Conservation (phyloP, 2,888 invertebrate species). For the Sclerodermus sp. region DNA sequence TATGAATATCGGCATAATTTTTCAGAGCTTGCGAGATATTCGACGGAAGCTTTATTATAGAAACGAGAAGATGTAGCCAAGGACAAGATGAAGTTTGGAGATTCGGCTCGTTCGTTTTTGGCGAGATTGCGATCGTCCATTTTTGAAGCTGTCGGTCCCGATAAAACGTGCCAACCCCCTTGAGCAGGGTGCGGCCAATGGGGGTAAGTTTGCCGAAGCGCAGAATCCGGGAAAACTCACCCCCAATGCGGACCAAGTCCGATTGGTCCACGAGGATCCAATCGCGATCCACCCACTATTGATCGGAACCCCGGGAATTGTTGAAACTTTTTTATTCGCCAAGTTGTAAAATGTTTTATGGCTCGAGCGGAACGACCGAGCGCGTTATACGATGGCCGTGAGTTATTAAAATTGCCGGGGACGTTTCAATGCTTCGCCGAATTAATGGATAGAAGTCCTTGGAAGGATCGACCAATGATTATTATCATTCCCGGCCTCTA, state of each 20-base stretch:
- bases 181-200: constrained; percentile 36
- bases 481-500: not conserved
- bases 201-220: constrained; percentile 25
- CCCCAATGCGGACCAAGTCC: constrained; percentile 32
- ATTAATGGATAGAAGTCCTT: constrained; percentile 32
- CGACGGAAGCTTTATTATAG: too few species aligned
- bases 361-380: constrained; percentile 28
- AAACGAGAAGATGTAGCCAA: too few species aligned
- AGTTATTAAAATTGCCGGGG: constrained; percentile 41
- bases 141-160: constrained; percentile 20
- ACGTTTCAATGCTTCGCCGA: constrained; percentile 30
- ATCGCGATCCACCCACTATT: constrained; percentile 26
- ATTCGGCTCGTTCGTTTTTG: too few species aligned
- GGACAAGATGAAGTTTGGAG: too few species aligned
- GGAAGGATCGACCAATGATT: constrained; percentile 1
- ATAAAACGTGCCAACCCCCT: constrained; percentile 36
- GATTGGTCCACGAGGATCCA: constrained; percentile 5
- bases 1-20: too few species aligned
- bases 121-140: not conserved
- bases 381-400: constrained; percentile 31
- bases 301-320: constrained; percentile 16
- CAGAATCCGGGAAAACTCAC: constrained; percentile 42
- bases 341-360: constrained; percentile 42
- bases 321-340: constrained; percentile 8
- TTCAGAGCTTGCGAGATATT: too few species aligned